Evolutionary conservation across 1,140 invertebrate genomes (phyloP).

Genomic region (Diorhabda elongata): DNA sequence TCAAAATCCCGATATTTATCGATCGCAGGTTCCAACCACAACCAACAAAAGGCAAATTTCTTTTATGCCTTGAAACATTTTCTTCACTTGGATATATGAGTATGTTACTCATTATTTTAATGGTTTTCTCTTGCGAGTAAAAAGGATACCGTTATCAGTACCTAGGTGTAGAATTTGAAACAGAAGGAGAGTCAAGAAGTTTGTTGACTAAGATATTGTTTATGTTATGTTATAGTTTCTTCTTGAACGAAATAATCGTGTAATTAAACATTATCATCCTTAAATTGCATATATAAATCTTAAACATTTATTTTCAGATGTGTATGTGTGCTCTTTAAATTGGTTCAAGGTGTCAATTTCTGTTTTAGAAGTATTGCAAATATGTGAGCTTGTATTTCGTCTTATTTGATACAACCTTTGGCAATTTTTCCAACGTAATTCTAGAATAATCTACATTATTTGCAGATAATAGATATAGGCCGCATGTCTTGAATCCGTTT

Average conservation of each 20-base stretch:
- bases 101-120: neutral
- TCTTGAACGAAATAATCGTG: slow-evolving; percentile 1
- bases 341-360: neutral
- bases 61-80: slow-evolving; percentile 3
- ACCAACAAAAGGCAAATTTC: neutral
- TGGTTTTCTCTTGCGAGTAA: slow-evolving; percentile 1
- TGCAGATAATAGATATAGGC: too few relatives aligned
- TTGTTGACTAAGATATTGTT: slow-evolving; percentile 4
- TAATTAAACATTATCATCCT: neutral
- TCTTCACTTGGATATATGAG: slow-evolving; percentile 8
- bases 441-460: too few relatives aligned
- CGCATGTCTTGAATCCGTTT: too few relatives aligned
- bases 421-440: too few relatives aligned
- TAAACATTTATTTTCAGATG: neutral
- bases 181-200: slow-evolving; percentile 1
- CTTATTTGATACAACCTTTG: too few relatives aligned
- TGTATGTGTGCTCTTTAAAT: neutral
- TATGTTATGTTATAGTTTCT: slow-evolving; percentile 5
- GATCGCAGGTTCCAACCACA: too few relatives aligned
- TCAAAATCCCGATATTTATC: too few relatives aligned
- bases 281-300: neutral
- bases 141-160: neutral
- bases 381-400: neutral
- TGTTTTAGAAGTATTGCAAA: neutral
- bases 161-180: too few relatives aligned